Conservation (phyloP, 2,797 vertebrate genomes). For the Gymnothorax javanicus region DNA sequence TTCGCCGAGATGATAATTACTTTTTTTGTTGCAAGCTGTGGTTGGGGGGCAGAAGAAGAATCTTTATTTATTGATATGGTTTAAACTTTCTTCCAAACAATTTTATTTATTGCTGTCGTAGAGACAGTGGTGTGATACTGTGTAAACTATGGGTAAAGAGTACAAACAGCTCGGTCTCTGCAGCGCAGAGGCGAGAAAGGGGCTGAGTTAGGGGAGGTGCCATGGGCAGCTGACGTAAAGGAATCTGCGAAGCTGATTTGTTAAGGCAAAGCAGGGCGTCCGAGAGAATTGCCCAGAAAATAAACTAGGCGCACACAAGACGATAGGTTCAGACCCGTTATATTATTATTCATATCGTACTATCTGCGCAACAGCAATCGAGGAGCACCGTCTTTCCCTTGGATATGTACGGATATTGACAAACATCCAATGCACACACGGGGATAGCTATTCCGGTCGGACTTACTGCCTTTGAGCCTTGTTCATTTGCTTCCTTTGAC, state of each 20-base stretch:
- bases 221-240: constrained; percentile 44
- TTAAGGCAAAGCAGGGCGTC: constrained; percentile 45
- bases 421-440: constrained; percentile 17
- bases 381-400: constrained; percentile 14
- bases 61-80: background rate
- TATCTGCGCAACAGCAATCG: constrained; percentile 2
- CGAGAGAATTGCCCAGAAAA: constrained; percentile 40
- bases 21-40: background rate
- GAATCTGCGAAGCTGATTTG: constrained; percentile 53
- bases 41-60: background rate
- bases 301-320: constrained; percentile 29
- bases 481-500: constrained; percentile 52
- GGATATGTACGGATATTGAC: constrained; percentile 32
- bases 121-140: constrained; percentile 42
- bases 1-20: background rate
- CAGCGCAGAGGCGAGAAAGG: constrained; percentile 6
- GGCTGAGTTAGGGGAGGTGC: constrained; percentile 46
- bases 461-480: constrained; percentile 7
- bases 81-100: background rate
- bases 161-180: background rate
- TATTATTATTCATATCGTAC: constrained; percentile 33
- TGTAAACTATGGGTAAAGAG: constrained; percentile 26
- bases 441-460: constrained; percentile 46
- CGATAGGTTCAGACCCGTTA: constrained; percentile 31
- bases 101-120: background rate